phyloP scores from a whole-genome alignment of 2,888 invertebrate genomes.

The Oegoconia quadripuncta region DNA sequence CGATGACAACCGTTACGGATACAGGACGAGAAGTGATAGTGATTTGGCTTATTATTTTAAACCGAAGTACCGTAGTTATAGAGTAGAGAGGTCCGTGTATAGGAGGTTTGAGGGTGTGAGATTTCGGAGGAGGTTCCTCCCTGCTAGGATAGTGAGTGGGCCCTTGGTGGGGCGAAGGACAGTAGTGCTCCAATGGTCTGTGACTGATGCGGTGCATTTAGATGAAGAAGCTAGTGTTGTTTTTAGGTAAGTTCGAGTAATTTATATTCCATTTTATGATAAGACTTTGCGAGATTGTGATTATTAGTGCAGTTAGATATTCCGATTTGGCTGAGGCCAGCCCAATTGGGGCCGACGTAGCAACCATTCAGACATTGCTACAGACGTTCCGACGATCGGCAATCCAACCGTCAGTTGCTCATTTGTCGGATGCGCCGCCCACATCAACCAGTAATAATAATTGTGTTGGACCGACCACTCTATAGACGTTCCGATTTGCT shows the following conservation, averaged over 20 bases:
- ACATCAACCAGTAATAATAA: too few relatives aligned
- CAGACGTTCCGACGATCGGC: too few relatives aligned
- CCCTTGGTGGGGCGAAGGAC: slow-evolving; percentile 42
- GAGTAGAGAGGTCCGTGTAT: slow-evolving; percentile 45
- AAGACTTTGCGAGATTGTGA: too few relatives aligned
- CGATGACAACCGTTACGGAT: slow-evolving; percentile 17
- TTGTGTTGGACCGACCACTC: too few relatives aligned
- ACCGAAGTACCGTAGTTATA: slow-evolving; percentile 45
- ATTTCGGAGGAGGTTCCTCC: slow-evolving; percentile 47
- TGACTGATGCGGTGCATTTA: slow-evolving; percentile 55
- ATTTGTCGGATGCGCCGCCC: too few relatives aligned
- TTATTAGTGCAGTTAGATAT: too few relatives aligned
- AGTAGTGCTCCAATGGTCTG: slow-evolving; percentile 60
- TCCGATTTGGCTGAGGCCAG: background rate
- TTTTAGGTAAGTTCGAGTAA: slow-evolving; percentile 63
- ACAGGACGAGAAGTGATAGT: slow-evolving; percentile 36
- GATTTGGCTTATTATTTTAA: slow-evolving; percentile 54
- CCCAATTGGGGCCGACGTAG: background rate
- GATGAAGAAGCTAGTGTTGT: slow-evolving; percentile 62
- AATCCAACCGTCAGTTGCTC: too few relatives aligned
- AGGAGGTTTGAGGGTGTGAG: slow-evolving; percentile 37
- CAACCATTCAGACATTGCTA: too few relatives aligned
- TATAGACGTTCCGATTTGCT: too few relatives aligned
- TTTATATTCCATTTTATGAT: background rate
- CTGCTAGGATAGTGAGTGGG: slow-evolving; percentile 58